These are phyloP conservation scores for Caerostris darwini DNA, from an alignment of 1,140 invertebrate species.

Conservation along the genomic window DNA sequence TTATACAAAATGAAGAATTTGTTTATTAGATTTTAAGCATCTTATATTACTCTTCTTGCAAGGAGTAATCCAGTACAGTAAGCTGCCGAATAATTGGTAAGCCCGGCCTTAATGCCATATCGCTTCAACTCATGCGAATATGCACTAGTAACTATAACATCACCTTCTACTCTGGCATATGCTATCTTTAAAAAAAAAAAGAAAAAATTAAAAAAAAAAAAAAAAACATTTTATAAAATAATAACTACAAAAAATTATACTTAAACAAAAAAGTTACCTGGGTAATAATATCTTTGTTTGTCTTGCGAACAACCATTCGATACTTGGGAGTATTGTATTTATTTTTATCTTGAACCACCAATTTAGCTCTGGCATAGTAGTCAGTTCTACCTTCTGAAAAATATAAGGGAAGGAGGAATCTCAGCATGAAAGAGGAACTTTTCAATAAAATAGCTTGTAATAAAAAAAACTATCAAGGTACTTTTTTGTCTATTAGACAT, in stretches of 20 bases:
- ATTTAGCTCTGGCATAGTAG: constrained; percentile 98
- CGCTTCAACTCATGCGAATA: constrained; percentile 98
- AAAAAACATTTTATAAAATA: no score
- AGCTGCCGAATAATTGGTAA: constrained; percentile 99
- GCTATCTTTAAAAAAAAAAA: constrained; percentile 87
- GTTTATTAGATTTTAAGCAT: neutral
- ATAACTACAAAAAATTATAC: no score
- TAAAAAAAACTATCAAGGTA: neutral
- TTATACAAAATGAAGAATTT: neutral
- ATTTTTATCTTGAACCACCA: constrained; percentile 99
- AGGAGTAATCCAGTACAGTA: constrained; percentile 98
- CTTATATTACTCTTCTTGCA: constrained; percentile 89
- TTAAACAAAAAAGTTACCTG: constrained; percentile 85
- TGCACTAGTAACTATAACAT: constrained; percentile 97
- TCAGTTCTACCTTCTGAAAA: constrained; percentile 99
- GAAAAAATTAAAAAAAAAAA: no score
- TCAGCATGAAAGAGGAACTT: neutral
- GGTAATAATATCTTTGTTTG: constrained; percentile 98
- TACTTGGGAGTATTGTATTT: constrained; percentile 99
- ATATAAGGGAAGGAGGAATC: constrained; percentile 83
- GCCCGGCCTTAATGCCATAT: constrained; percentile 96
- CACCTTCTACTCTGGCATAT: constrained; percentile 98
- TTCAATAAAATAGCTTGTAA: neutral
- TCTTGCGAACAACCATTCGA: constrained; percentile 97
- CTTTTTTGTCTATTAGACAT: neutral